Evolutionary conservation across 2,113 vertebrate genomes (phyloP).

Genomic region (Hipposideros armiger): DNA sequence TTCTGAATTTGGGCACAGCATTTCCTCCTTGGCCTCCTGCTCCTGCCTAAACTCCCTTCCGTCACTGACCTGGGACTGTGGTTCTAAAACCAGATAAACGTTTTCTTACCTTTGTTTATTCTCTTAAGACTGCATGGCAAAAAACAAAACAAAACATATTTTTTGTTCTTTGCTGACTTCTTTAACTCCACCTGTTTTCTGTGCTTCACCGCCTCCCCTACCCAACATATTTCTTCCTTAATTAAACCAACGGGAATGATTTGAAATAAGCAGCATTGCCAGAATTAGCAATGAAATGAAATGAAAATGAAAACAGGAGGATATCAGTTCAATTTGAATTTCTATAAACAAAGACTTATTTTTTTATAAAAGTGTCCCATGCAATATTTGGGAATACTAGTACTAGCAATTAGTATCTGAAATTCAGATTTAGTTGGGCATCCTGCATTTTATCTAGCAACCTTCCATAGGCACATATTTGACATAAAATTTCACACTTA

Average conservation of each 20-base stretch:
- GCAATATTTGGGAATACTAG: not conserved
- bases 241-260: not conserved
- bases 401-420: not conserved
- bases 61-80: not conserved
- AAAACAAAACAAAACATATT: not conserved
- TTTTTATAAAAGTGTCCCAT: not conserved
- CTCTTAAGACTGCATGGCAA: not conserved
- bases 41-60: not conserved
- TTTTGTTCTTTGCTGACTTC: not conserved
- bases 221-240: not conserved
- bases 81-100: not conserved
- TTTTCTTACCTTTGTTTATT: not conserved
- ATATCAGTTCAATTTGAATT: not conserved
- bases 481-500: slow-evolving; percentile 16
- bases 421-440: not conserved
- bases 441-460: not conserved
- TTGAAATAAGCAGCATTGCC: not conserved
- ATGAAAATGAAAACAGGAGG: not conserved
- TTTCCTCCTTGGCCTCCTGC: not conserved
- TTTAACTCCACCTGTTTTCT: not conserved
- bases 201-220: not conserved
- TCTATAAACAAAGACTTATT: not conserved
- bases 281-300: not conserved
- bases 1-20: not conserved
- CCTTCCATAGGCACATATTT: not conserved